phyloP scores from a whole-genome alignment of 2,888 invertebrate genomes.

The Linnaemya tessellans region DNA sequence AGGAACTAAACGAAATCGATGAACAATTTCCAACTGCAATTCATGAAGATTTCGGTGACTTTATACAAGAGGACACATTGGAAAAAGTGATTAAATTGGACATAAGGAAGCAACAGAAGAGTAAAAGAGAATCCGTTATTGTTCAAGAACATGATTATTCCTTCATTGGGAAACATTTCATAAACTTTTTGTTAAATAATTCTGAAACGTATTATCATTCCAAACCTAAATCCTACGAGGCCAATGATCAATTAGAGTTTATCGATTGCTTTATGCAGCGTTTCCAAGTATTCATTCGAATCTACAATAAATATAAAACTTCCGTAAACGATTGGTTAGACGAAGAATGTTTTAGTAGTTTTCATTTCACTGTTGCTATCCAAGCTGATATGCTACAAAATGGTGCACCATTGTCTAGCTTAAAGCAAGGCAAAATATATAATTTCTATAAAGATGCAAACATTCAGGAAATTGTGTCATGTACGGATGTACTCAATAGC shows the following conservation, averaged over 20 bases:
- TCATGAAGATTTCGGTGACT: conserved; percentile 88
- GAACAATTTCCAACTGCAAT: conserved; percentile 88
- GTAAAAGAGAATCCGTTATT: conserved; percentile 73
- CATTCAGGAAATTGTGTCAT: conserved; percentile 89
- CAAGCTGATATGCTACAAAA: conserved; percentile 80
- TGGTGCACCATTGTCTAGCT: conserved; percentile 55
- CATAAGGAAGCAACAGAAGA: conserved; percentile 77
- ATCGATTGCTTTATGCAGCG: conserved; percentile 78
- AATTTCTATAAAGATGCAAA: conserved; percentile 95
- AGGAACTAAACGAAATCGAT: conserved; percentile 86
- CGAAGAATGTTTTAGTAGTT: conserved; percentile 78
- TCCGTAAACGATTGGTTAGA: conserved; percentile 79
- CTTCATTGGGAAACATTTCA: conserved; percentile 80
- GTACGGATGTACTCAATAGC: conserved; percentile 87
- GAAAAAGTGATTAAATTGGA: conserved; percentile 83
- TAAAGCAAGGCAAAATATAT: conserved; percentile 76
- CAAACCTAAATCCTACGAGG: conserved; percentile 10
- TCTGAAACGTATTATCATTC: conserved; percentile 78
- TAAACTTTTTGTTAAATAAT: conserved; percentile 78
- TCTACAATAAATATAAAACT: conserved; percentile 78
- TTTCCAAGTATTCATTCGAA: conserved; percentile 79
- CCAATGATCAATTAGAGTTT: conserved; percentile 72
- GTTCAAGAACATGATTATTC: conserved; percentile 79
- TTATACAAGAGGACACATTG: conserved; percentile 84
- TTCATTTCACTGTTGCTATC: conserved; percentile 79